Conservation (phyloP, 2,888 invertebrate species). For the Eupithecia subfuscata region DNA sequence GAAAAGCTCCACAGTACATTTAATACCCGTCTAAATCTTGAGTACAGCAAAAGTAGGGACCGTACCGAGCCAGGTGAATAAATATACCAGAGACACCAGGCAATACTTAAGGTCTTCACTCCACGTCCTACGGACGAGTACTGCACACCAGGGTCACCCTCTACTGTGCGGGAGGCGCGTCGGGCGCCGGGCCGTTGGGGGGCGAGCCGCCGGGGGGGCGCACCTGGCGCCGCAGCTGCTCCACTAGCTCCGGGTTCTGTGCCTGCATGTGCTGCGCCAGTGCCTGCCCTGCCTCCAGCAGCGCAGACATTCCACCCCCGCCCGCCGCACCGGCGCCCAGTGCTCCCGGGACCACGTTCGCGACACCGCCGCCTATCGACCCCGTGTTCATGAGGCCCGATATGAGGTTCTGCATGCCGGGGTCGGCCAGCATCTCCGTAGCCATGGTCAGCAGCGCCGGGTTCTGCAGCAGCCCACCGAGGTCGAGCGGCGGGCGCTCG, state of each 20-base stretch:
- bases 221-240: conserved; percentile 89
- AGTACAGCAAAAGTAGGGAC: not conserved
- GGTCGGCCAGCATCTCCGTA: conserved; percentile 92
- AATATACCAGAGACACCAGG: not conserved
- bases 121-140: not conserved
- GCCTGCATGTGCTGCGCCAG: conserved; percentile 92
- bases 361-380: conserved; percentile 48
- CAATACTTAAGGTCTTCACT: not conserved
- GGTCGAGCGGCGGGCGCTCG: conserved; percentile 83
- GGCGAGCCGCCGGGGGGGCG: conserved; percentile 63
- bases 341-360: conserved; percentile 62
- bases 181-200: conserved; percentile 46
- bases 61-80: not conserved
- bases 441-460: conserved; percentile 94
- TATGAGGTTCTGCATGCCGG: conserved; percentile 91
- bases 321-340: conserved; percentile 81
- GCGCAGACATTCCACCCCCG: conserved; percentile 74
- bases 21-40: not conserved
- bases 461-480: conserved; percentile 89
- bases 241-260: conserved; percentile 92
- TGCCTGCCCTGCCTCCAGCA: conserved; percentile 88
- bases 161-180: conserved; percentile 60
- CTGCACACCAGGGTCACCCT: not conserved
- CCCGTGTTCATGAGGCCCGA: conserved; percentile 81
- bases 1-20: conserved; percentile 9